phyloP scores from a whole-genome alignment of 1,140 invertebrate species.

The Bombus soroeensis region DNA sequence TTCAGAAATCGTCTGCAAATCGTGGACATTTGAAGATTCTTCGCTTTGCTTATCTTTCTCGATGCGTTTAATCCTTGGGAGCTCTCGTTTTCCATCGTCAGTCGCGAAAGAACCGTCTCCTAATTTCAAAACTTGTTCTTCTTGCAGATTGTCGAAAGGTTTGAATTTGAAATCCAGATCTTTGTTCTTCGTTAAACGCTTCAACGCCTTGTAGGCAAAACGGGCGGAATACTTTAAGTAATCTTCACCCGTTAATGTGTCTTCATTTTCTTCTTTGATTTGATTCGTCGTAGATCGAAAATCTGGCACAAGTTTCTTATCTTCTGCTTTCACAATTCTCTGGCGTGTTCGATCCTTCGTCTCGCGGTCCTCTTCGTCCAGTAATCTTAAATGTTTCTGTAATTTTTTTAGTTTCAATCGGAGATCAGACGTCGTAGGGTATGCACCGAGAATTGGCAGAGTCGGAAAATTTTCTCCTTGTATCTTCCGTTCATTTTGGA shows the following conservation, averaged over 20 bases:
- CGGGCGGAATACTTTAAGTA: conserved; percentile 40
- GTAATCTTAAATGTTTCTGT: background rate
- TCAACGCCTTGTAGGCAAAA: conserved; percentile 55
- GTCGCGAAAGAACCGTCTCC: background rate
- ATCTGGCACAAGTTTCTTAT: background rate
- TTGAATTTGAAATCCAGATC: conserved; percentile 29
- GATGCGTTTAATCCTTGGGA: no score
- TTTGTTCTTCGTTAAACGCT: conserved; percentile 35
- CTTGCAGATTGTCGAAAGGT: background rate
- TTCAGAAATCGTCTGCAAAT: background rate
- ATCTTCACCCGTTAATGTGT: background rate
- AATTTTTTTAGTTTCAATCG: background rate
- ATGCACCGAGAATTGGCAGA: background rate
- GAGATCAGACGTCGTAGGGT: background rate
- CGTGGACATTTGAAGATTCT: background rate
- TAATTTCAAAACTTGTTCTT: background rate
- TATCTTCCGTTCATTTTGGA: conserved; percentile 48
- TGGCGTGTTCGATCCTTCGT: background rate
- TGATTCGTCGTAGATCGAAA: no score
- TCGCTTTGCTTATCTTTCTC: background rate
- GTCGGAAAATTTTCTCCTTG: background rate
- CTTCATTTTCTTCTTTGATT: background rate
- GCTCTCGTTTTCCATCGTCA: background rate
- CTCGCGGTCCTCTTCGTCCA: background rate
- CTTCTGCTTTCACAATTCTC: no score